These are phyloP conservation scores for Hoplias malabaricus DNA, from an alignment of 2,113 vertebrate genomes.

Conservation along the genomic window DNA sequence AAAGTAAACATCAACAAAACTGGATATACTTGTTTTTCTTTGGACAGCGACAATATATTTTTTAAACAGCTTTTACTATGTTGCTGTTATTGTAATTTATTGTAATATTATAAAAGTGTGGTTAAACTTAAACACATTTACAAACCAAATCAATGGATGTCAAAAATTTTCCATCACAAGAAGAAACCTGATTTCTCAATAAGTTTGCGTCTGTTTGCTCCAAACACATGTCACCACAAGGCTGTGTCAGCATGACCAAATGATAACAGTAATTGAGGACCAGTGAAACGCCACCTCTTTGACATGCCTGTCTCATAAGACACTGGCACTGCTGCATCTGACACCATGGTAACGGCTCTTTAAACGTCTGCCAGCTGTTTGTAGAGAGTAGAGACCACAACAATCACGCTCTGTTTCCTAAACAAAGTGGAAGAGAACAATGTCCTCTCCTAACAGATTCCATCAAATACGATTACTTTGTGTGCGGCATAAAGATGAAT, in stretches of 20 bases:
- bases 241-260: background rate
- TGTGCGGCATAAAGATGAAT: background rate
- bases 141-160: too few relatives aligned
- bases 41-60: too few relatives aligned
- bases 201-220: too few relatives aligned
- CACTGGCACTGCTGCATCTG: background rate
- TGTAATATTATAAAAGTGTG: too few relatives aligned
- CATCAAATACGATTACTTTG: background rate
- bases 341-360: slow-evolving; percentile 4
- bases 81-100: too few relatives aligned
- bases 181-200: background rate
- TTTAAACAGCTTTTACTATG: too few relatives aligned
- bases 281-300: background rate
- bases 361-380: background rate
- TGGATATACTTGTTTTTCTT: too few relatives aligned
- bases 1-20: too few relatives aligned
- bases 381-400: slow-evolving; percentile 12
- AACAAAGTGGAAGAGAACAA: slow-evolving; percentile 16
- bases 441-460: background rate
- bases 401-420: background rate
- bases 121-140: too few relatives aligned
- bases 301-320: slow-evolving; percentile 11
- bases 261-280: background rate
- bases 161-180: background rate
- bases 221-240: background rate